A percentile compares a stretch with the other conserved stretches of the same genome.
Conservation (phyloP, 2,888 invertebrate genomes). For the Orthosia incerta region DNA sequence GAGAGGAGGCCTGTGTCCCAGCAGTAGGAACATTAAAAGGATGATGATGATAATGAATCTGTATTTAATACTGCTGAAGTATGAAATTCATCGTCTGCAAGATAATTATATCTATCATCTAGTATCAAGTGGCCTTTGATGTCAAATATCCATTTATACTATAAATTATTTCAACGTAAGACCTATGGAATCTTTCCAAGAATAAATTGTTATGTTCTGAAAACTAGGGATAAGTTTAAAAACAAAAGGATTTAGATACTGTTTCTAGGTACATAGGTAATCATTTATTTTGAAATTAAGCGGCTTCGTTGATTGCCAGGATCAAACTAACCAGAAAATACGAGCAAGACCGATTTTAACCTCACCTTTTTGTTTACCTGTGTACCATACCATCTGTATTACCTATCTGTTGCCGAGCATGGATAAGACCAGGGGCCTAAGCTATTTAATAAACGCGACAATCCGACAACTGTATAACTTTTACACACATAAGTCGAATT, state of each 20-base stretch:
- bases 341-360: background rate
- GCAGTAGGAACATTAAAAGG: too few species aligned
- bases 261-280: background rate
- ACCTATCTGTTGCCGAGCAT: too few species aligned
- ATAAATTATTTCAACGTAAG: background rate
- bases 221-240: background rate
- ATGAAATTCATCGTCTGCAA: background rate
- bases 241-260: background rate
- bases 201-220: background rate
- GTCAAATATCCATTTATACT: constrained; percentile 19
- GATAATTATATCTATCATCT: background rate
- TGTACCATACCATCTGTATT: too few species aligned
- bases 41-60: background rate
- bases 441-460: too few species aligned
- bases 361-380: too few species aligned
- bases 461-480: too few species aligned
- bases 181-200: constrained; percentile 2
- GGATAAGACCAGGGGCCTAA: too few species aligned
- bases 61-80: background rate
- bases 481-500: too few species aligned
- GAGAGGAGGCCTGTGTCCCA: too few species aligned
- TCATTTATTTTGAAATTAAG: background rate
- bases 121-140: background rate
- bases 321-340: background rate
- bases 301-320: background rate